Percentiles rank a stretch among this genome's conserved stretches.
Evolutionary conservation across 2,113 vertebrate genomes (phyloP).

Genomic region (Marmota flaviventris): DNA sequence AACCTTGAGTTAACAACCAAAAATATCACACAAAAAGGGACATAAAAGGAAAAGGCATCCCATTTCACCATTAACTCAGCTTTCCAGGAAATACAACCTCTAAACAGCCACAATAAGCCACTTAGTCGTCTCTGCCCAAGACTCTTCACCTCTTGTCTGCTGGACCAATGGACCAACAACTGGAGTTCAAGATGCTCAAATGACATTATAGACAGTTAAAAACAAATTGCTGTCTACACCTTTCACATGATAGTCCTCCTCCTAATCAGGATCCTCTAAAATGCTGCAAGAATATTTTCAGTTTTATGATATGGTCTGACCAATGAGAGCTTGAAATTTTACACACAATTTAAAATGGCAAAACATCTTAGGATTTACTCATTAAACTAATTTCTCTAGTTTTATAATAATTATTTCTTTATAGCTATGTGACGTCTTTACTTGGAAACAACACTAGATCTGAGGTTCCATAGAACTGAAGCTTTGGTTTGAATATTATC

Average conservation of each 20-base stretch:
- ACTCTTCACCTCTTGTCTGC: neutral
- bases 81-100: constrained; percentile 39
- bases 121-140: neutral
- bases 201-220: constrained; percentile 24
- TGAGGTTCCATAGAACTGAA: neutral
- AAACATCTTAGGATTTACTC: neutral
- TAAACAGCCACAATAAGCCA: neutral
- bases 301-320: constrained; percentile 1
- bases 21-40: constrained; percentile 59
- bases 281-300: neutral
- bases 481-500: constrained; percentile 27
- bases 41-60: constrained; percentile 50
- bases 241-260: neutral
- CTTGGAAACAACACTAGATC: neutral
- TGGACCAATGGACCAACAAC: neutral
- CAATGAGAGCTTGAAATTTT: neutral
- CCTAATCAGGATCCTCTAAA: neutral
- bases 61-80: constrained; percentile 14
- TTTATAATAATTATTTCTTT: constrained; percentile 2
- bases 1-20: constrained; percentile 62
- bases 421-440: neutral
- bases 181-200: neutral
- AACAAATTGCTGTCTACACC: neutral
- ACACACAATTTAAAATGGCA: neutral
- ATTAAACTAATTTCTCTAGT: constrained; percentile 27